These are phyloP conservation scores for Parotia lawesii DNA, from an alignment of 2,113 vertebrate genomes.

Conservation along the genomic window DNA sequence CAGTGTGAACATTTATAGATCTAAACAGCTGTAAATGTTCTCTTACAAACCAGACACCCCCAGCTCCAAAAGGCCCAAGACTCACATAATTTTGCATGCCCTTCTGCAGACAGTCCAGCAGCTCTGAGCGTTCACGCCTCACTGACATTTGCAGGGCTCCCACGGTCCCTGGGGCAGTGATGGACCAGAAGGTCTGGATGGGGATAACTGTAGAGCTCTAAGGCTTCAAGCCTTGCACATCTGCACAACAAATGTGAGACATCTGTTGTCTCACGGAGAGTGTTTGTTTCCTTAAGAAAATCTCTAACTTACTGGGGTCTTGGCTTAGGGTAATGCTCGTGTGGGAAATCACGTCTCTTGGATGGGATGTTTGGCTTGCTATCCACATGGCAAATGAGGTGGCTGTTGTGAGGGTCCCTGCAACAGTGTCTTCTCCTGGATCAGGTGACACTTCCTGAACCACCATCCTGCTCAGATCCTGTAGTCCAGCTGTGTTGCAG, in stretches of 20 bases:
- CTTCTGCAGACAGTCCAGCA: not conserved
- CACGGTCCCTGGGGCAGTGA: not conserved
- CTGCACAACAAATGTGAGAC: slow-evolving; percentile 5
- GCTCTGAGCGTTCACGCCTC: not conserved
- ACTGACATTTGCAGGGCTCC: not conserved
- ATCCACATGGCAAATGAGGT: not conserved
- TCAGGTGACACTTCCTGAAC: not conserved
- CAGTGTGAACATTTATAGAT: not conserved
- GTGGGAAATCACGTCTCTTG: not conserved
- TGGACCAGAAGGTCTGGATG: not conserved
- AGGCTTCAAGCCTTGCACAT: not conserved
- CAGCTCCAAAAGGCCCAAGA: not conserved
- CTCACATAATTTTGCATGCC: not conserved
- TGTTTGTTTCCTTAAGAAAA: slow-evolving; percentile 30
- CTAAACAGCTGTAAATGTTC: not conserved
- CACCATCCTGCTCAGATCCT: not conserved
- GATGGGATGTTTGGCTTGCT: not conserved
- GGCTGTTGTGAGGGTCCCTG: not conserved
- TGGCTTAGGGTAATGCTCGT: not conserved
- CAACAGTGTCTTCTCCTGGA: not conserved
- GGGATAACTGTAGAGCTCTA: not conserved
- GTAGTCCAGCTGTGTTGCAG: not conserved
- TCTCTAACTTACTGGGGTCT: not conserved
- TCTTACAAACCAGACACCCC: not conserved
- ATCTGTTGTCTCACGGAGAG: not conserved